These are phyloP conservation scores for Erpetoichthys calabaricus DNA, from an alignment of 2,797 vertebrate species.

Conservation along the genomic window DNA sequence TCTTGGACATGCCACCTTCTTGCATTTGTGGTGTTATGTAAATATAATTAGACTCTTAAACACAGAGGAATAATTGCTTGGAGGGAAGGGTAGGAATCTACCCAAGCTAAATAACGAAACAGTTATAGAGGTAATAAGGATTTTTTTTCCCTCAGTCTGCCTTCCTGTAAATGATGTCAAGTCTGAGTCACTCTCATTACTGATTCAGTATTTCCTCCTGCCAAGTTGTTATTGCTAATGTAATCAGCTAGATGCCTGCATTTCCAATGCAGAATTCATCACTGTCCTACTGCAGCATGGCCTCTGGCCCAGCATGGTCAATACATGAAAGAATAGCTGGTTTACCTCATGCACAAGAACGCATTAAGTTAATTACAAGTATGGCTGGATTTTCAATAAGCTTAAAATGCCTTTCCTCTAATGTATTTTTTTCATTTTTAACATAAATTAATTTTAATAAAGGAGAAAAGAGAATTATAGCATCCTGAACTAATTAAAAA, in stretches of 20 bases:
- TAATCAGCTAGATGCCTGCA: conserved; percentile 22
- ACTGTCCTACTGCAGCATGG: conserved; percentile 29
- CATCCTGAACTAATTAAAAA: too few relatives aligned
- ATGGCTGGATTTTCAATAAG: conserved; percentile 5
- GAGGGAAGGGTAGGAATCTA: neutral
- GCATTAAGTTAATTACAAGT: conserved; percentile 10
- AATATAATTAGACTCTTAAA: too few relatives aligned
- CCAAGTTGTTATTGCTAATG: conserved; percentile 30
- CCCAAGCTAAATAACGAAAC: neutral
- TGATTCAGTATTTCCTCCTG: conserved; percentile 13
- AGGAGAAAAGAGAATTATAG: too few relatives aligned
- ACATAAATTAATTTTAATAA: too few relatives aligned
- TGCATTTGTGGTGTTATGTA: too few relatives aligned
- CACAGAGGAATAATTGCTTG: neutral
- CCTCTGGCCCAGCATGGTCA: conserved; percentile 13
- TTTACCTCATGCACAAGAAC: conserved; percentile 3
- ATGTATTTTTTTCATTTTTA: too few relatives aligned
- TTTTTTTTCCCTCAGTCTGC: neutral
- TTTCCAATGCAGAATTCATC: conserved; percentile 20
- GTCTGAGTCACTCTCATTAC: conserved; percentile 14
- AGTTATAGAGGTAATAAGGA: neutral
- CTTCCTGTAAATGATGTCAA: conserved; percentile 7
- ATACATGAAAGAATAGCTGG: conserved; percentile 4
- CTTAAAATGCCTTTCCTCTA: too few relatives aligned
- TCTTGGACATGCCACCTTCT: too few relatives aligned